These are phyloP conservation scores for Diploscapter pachys DNA, from an alignment of 1,140 invertebrate species.

Conservation along the genomic window DNA sequence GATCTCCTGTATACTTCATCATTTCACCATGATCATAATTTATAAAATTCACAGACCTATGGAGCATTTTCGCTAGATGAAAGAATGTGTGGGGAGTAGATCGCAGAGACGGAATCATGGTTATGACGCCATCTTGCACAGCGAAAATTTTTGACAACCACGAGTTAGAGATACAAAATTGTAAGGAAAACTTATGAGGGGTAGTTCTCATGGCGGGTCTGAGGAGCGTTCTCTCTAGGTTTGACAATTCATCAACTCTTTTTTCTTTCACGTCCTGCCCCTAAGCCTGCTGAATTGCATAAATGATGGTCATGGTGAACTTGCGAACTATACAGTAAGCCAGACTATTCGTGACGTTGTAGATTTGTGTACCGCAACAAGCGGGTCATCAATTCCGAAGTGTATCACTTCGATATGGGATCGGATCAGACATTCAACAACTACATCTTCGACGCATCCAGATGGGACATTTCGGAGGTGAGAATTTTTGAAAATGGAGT, in stretches of 20 bases:
- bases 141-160: too few relatives aligned
- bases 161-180: not conserved
- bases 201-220: not conserved
- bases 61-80: too few relatives aligned
- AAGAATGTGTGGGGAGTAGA: too few relatives aligned
- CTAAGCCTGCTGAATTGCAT: not conserved
- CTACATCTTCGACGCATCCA: slow-evolving; percentile 34
- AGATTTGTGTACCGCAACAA: slow-evolving; percentile 34
- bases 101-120: too few relatives aligned
- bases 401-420: slow-evolving; percentile 33
- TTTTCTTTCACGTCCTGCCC: not conserved
- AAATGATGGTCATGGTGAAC: not conserved
- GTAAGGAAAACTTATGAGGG: not conserved
- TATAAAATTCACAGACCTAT: not conserved
- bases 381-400: slow-evolving; percentile 9
- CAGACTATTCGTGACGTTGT: not conserved
- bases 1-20: too few relatives aligned
- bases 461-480: slow-evolving; percentile 28
- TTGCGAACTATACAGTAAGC: not conserved
- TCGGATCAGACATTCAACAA: slow-evolving; percentile 38
- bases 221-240: not conserved
- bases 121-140: too few relatives aligned
- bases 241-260: not conserved
- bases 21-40: not conserved
- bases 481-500: not conserved